A percentile compares a stretch with the other conserved stretches of the same genome.
Conservation (phyloP, 2,797 vertebrate genomes). For the Loriculus beryllinus region DNA sequence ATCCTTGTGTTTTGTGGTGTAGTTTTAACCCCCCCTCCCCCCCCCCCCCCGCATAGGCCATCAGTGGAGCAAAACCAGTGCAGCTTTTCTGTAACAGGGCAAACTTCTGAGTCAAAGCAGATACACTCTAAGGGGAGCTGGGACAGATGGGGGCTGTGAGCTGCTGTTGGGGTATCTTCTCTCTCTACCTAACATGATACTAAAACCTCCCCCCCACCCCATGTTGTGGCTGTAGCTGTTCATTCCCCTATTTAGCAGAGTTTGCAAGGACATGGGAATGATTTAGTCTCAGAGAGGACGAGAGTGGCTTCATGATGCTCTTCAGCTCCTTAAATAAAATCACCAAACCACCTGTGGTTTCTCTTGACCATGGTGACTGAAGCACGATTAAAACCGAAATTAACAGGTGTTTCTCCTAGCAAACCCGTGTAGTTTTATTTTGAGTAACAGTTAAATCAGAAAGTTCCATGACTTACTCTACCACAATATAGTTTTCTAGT, state of each 20-base stretch:
- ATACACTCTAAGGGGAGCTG: constrained; percentile 27
- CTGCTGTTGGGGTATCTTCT: constrained; percentile 49
- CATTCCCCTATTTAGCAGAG: constrained; percentile 58
- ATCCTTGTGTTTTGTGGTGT: constrained; percentile 30
- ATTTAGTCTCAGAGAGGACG: not conserved
- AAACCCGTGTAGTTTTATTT: constrained; percentile 39
- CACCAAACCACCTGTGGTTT: not conserved
- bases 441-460: constrained; percentile 28
- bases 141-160: not conserved
- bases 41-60: not conserved
- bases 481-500: constrained; percentile 41
- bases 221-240: constrained; percentile 61
- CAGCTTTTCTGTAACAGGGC: not conserved
- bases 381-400: constrained; percentile 47
- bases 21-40: not conserved
- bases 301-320: not conserved
- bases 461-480: not conserved
- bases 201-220: not conserved
- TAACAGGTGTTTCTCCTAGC: constrained; percentile 49
- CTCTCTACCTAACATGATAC: constrained; percentile 46
- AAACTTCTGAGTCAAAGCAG: constrained; percentile 42
- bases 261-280: constrained; percentile 30
- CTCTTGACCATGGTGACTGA: constrained; percentile 26
- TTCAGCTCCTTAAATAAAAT: constrained; percentile 4
- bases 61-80: not conserved